Evolutionary conservation across 2,113 vertebrate genomes (phyloP).

Genomic region (Thermophis baileyi): DNA sequence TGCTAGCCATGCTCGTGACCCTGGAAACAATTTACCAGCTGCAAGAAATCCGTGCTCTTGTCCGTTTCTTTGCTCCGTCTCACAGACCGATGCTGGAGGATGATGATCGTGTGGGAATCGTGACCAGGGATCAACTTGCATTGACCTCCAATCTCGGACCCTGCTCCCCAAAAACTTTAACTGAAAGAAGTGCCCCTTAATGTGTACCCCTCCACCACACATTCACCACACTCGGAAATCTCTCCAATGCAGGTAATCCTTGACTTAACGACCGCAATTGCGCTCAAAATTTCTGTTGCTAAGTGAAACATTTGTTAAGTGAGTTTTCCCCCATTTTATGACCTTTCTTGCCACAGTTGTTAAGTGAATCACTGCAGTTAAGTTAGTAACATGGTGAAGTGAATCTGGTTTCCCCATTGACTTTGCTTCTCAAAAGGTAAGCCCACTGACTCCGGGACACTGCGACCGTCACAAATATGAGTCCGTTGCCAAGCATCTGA

Average conservation of each 20-base stretch:
- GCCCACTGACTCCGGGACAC: fast-evolving
- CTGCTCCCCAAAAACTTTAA: neutral
- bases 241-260: neutral
- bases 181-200: neutral
- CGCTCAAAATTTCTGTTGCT: neutral
- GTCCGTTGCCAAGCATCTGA: neutral
- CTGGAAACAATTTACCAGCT: constrained; percentile 54
- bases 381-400: neutral
- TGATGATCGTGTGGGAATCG: constrained; percentile 29
- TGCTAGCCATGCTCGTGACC: constrained; percentile 56
- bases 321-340: neutral
- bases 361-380: neutral
- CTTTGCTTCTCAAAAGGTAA: neutral
- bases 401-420: neutral
- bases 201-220: no score
- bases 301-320: neutral
- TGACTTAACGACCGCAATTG: neutral
- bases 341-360: neutral
- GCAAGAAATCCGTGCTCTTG: constrained; percentile 32
- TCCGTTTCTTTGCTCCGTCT: constrained; percentile 40
- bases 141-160: neutral
- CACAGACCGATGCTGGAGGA: neutral
- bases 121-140: neutral
- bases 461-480: fast-evolving
- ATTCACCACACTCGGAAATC: neutral